These are phyloP conservation scores for Sebastes alutus DNA, from an alignment of 2,797 vertebrate genomes.

Conservation along the genomic window DNA sequence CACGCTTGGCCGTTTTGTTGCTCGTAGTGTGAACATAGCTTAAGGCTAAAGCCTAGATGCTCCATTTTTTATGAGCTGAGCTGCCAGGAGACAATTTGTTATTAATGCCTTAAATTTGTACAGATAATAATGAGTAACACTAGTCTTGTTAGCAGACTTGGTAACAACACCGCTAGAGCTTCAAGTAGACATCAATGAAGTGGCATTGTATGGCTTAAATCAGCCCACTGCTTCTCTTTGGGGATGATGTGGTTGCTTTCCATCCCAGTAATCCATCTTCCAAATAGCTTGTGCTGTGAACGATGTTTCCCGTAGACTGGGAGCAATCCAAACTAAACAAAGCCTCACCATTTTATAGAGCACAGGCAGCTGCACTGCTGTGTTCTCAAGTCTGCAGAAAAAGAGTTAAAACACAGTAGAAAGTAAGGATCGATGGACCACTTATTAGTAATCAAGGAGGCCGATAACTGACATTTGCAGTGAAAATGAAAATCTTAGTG, in stretches of 20 bases:
- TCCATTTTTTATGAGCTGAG: not conserved
- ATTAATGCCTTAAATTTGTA: not conserved
- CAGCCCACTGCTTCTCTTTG: not conserved
- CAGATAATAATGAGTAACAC: not conserved
- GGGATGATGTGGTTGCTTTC: conserved; percentile 23
- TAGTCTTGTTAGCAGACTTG: not conserved
- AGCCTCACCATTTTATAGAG: not conserved
- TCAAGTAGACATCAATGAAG: conserved; percentile 4
- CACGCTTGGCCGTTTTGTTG: not conserved
- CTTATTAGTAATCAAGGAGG: not conserved
- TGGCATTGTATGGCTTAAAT: not conserved
- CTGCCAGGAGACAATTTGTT: not conserved
- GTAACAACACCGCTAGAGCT: not conserved
- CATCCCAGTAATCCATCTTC: conserved; percentile 11
- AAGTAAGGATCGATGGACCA: not conserved
- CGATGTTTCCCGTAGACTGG: not conserved
- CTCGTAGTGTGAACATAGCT: not conserved
- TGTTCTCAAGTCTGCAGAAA: not conserved
- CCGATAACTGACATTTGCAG: not conserved
- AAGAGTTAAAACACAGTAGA: conserved; percentile 1
- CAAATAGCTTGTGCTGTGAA: conserved; percentile 6
- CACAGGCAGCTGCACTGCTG: conserved; percentile 1
- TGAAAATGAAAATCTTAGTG: not conserved
- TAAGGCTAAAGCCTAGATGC: not conserved
- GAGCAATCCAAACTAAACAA: conserved; percentile 37